Evolutionary conservation across 2,113 vertebrate species (phyloP).

Genomic region (Gallinago jamesoni): DNA sequence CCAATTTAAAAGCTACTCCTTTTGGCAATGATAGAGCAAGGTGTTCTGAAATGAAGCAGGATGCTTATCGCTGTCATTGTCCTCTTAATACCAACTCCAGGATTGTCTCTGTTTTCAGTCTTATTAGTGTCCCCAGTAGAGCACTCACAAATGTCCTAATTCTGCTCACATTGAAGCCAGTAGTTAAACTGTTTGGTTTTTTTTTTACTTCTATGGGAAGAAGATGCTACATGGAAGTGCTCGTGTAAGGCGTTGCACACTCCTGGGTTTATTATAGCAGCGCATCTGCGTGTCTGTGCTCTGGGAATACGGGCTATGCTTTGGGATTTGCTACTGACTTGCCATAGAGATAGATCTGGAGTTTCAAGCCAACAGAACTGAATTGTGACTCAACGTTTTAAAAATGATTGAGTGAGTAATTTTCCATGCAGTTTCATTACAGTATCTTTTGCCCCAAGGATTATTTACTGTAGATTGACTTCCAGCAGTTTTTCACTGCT

Average conservation of each 20-base stretch:
- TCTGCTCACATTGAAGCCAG: background rate
- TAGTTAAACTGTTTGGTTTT: background rate
- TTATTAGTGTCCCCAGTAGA: background rate
- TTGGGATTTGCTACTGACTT: slow-evolving; percentile 14
- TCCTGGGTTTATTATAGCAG: background rate
- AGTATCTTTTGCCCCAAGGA: background rate
- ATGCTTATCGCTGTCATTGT: background rate
- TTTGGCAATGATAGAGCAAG: slow-evolving; percentile 11
- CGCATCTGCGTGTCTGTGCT: rapidly evolving
- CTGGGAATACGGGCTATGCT: background rate
- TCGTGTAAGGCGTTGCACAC: background rate
- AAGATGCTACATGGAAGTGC: background rate
- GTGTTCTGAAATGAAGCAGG: background rate
- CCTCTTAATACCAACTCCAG: background rate
- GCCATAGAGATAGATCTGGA: slow-evolving; percentile 46
- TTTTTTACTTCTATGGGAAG: background rate
- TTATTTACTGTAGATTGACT: background rate
- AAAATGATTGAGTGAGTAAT: slow-evolving; percentile 49
- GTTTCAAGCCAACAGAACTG: slow-evolving; percentile 44
- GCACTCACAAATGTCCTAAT: background rate
- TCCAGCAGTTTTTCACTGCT: background rate
- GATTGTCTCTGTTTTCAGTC: background rate
- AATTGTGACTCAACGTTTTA: slow-evolving; percentile 44
- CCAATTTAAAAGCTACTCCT: slow-evolving; percentile 13
- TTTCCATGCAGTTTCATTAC: slow-evolving; percentile 19